These are phyloP conservation scores for Psilopogon haemacephalus DNA, from an alignment of 2,113 vertebrate genomes.

Conservation along the genomic window DNA sequence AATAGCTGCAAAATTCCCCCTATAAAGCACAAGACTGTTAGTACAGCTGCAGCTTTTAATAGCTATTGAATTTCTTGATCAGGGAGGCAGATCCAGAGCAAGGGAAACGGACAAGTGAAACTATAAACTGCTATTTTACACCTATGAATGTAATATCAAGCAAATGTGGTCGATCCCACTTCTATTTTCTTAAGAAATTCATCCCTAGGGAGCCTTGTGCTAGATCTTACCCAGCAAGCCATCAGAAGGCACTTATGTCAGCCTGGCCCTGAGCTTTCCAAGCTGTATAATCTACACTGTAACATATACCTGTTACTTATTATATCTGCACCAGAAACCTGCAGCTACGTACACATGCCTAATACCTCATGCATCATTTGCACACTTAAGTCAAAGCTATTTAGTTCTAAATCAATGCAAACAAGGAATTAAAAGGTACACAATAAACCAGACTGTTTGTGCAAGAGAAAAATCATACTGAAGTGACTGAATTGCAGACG, in stretches of 20 bases:
- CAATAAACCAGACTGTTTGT: not conserved
- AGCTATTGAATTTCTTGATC: slow-evolving; percentile 61
- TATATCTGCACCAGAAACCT: slow-evolving; percentile 5
- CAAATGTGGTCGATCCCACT: slow-evolving; percentile 25
- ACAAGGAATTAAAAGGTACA: not conserved
- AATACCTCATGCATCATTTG: not conserved
- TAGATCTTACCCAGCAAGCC: slow-evolving; percentile 29
- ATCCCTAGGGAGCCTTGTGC: not conserved
- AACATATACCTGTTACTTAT: not conserved
- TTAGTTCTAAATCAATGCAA: not conserved
- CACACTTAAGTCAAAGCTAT: not conserved
- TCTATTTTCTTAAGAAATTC: slow-evolving; percentile 50
- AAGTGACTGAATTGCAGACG: not conserved
- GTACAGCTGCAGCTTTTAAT: slow-evolving; percentile 71
- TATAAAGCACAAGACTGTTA: slow-evolving; percentile 52
- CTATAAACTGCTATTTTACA: slow-evolving; percentile 68
- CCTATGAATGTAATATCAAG: slow-evolving; percentile 65
- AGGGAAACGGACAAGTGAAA: slow-evolving; percentile 64
- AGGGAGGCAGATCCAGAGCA: slow-evolving; percentile 47
- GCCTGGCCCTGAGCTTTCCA: slow-evolving; percentile 7
- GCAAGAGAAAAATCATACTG: not conserved
- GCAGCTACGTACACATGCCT: not conserved
- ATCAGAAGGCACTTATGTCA: slow-evolving; percentile 64
- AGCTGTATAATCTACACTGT: not conserved
- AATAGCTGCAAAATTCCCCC: slow-evolving; percentile 62